Base-by-base conservation (phyloP, 2,113 vertebrate species). In the Machaerirhynchus nigripectus region DNA sequence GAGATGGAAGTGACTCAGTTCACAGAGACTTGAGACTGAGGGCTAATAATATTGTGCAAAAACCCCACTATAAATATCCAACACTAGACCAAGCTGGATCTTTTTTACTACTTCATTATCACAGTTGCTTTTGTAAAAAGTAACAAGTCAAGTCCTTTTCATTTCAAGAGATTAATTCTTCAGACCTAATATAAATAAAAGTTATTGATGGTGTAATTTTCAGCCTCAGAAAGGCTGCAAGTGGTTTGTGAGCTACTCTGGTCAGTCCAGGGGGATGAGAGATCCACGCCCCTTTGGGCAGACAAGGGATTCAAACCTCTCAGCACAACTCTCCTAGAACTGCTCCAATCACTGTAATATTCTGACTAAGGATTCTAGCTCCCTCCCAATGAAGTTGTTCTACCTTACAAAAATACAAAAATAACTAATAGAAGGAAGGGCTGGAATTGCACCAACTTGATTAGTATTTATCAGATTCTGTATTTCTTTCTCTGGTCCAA, bases 271-370 rank as follows among this genome's bases (percentile, higher is more conserved):
- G 53, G 17, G 9, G 31, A 63, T 17, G 11, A 60, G 50, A 81
- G 50, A 87, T 55, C 21, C 24, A 52, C 13, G 15, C 24, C 4
- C 0, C 1, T 9, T 10, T 3, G 0, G 3, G 33, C 13, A 81
- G 35, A 92, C 15, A 9, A 73, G 11, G 8, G 8, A 11, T 47
- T 78, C 52, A 75, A 63, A 59, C 18, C 24, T 64, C 67, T 83
- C 8, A 80, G 23, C 9, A 28, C 4, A 50, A 1, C 8, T 37
- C 40, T 84, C 30, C 30, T 39, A 81, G 6, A 23, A 75, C 42
- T 52, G 47, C 15, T 67, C 69, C 40, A 60, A 67, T 27, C 35
- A 44, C 30, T 40, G 21, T 11, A 67, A 44, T 78, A 52, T 15
- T 81, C 37, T 69, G 50, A 74, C 1, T 35, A 50, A 57, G 15